A percentile compares a stretch with the other conserved stretches of the same genome.
These are phyloP conservation scores for Andrena marginata DNA, from an alignment of 2,888 invertebrate species.

Conservation along the genomic window DNA sequence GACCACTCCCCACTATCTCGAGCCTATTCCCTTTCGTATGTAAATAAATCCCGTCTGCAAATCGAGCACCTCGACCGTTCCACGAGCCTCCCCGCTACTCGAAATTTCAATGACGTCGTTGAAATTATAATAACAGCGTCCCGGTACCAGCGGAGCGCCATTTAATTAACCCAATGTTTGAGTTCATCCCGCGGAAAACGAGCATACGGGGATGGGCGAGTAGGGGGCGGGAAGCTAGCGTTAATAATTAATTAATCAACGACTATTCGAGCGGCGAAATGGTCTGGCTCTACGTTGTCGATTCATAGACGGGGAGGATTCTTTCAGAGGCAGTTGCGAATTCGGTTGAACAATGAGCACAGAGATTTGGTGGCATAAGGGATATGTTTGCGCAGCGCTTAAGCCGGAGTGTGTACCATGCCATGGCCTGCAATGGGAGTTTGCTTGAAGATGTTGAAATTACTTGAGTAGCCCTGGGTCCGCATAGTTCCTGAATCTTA, in stretches of 20 bases:
- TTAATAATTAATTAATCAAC: conserved; percentile 13
- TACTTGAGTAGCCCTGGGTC: background rate
- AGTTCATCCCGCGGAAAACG: conserved; percentile 13
- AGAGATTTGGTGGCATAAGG: background rate
- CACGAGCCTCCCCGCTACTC: background rate
- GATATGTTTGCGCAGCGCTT: background rate
- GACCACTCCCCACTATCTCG: no score
- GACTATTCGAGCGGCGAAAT: background rate
- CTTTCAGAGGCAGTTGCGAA: background rate
- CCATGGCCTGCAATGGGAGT: background rate
- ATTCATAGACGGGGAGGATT: background rate
- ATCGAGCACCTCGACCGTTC: background rate
- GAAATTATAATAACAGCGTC: conserved; percentile 15
- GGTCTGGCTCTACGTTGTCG: background rate
- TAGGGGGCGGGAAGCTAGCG: background rate
- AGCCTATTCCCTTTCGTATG: conserved; percentile 8
- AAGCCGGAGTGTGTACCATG: background rate
- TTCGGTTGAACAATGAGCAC: background rate
- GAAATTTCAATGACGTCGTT: background rate
- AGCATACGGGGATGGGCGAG: background rate
- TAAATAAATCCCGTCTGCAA: background rate
- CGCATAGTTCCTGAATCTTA: background rate
- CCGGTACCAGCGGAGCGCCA: background rate
- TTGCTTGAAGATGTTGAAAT: background rate
- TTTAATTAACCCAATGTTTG: conserved; percentile 34